phyloP scores from a whole-genome alignment of 2,797 vertebrate species.

The Podarcis lilfordi region DNA sequence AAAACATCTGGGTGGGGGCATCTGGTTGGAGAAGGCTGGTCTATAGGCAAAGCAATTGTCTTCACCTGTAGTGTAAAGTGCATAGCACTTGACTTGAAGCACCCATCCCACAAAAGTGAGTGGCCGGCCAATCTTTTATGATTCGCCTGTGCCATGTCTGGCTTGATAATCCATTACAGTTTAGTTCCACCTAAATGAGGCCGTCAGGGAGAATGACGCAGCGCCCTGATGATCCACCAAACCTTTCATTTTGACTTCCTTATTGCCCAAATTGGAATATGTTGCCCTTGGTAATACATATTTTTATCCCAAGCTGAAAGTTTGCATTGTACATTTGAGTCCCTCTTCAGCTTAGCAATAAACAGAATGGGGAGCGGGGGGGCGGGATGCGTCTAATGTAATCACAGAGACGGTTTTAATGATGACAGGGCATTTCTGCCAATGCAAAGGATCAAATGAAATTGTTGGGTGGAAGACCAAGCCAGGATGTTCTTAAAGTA shows the following conservation, averaged over 20 bases:
- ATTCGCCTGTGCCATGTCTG: slow-evolving; percentile 31
- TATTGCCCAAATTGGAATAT: not conserved
- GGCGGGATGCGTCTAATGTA: not conserved
- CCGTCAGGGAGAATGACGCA: not conserved
- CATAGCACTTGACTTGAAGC: not conserved
- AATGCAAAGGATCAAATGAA: slow-evolving; percentile 26
- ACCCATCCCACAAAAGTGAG: not conserved
- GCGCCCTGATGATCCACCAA: slow-evolving; percentile 5
- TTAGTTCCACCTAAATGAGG: slow-evolving; percentile 11
- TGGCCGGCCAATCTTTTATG: slow-evolving; percentile 16
- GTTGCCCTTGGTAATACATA: not conserved
- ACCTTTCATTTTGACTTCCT: not conserved
- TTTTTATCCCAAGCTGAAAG: slow-evolving; percentile 21
- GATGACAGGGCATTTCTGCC: slow-evolving; percentile 36
- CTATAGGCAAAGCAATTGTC: not conserved
- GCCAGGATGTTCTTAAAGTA: slow-evolving; percentile 15
- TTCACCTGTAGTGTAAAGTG: not conserved
- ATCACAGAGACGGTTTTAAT: slow-evolving; percentile 25
- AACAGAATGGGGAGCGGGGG: rapidly evolving
- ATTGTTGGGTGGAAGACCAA: slow-evolving; percentile 21
- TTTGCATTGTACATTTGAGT: slow-evolving; percentile 40
- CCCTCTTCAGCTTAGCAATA: slow-evolving; percentile 42
- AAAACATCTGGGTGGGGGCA: too few relatives aligned
- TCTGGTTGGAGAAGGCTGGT: too few relatives aligned
- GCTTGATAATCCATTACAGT: not conserved